A percentile compares a stretch with the other conserved stretches of the same genome.
These are phyloP conservation scores for Ceyx erithaca DNA, from an alignment of 2,797 vertebrate genomes.

Conservation along the genomic window DNA sequence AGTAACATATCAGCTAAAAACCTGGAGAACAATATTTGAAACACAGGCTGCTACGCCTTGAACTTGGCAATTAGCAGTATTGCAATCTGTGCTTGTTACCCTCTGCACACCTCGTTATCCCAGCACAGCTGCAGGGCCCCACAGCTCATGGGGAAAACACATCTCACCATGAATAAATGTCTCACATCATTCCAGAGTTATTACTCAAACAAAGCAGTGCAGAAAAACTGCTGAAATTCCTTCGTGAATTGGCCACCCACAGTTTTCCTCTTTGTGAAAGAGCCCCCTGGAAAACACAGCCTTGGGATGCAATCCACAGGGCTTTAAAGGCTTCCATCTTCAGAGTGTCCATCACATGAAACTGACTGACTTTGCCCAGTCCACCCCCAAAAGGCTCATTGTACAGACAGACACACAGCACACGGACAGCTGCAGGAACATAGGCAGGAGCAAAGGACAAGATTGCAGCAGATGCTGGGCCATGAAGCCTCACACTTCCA, in stretches of 20 bases:
- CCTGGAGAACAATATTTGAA: conserved; percentile 13
- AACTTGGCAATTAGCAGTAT: neutral
- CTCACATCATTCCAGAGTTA: conserved; percentile 34
- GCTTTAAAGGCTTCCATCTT: neutral
- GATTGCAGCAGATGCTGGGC: neutral
- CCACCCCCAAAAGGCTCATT: neutral
- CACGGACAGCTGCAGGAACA: neutral
- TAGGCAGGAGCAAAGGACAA: neutral
- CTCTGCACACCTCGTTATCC: neutral
- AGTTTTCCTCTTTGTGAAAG: neutral
- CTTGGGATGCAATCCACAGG: neutral
- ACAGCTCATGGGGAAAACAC: conserved; percentile 13
- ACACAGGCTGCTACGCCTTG: neutral
- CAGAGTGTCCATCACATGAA: neutral
- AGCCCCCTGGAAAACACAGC: neutral
- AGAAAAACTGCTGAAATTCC: neutral
- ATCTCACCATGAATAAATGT: conserved; percentile 9
- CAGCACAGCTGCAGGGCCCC: neutral
- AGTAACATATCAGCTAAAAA: neutral
- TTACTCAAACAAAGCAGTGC: neutral
- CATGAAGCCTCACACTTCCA: rapidly evolving
- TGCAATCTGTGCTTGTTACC: neutral
- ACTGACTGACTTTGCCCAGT: neutral
- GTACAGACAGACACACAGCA: neutral
- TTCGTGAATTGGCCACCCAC: neutral